Evolutionary conservation across 2,797 vertebrate species (phyloP).

Genomic region (Neostethus bicornis): DNA sequence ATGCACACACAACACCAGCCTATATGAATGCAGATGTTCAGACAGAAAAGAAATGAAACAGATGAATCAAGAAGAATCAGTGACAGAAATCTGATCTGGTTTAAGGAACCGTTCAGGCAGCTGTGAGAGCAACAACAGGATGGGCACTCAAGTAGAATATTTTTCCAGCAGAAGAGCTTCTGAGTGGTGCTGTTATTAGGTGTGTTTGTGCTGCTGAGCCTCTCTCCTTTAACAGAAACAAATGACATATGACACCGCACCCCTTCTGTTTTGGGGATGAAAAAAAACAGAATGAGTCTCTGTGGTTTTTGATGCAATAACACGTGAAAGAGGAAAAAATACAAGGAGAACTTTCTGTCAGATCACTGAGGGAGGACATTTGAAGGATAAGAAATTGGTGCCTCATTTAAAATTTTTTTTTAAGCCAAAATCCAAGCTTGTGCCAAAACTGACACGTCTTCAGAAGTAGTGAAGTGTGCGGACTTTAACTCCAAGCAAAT

Average conservation of each 20-base stretch:
- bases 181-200: constrained; percentile 51
- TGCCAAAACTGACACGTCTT: no score
- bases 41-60: constrained; percentile 37
- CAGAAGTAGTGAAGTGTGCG: no score
- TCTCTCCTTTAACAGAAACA: constrained; percentile 34
- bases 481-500: no score
- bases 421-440: no score
- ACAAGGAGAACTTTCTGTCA: no score
- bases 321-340: no score
- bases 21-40: constrained; percentile 18
- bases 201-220: constrained; percentile 44
- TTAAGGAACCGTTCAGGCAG: constrained; percentile 13
- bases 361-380: no score
- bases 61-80: constrained; percentile 32
- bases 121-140: constrained; percentile 39
- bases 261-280: neutral
- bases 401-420: no score
- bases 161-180: constrained; percentile 53
- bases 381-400: no score
- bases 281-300: no score
- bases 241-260: constrained; percentile 12
- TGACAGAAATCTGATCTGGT: constrained; percentile 44
- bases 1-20: no score
- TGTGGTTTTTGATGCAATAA: no score
- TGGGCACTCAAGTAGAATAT: constrained; percentile 62